These are phyloP conservation scores for Caenorhabditis remanei DNA, from an alignment of 1,140 invertebrate genomes.

Conservation along the genomic window DNA sequence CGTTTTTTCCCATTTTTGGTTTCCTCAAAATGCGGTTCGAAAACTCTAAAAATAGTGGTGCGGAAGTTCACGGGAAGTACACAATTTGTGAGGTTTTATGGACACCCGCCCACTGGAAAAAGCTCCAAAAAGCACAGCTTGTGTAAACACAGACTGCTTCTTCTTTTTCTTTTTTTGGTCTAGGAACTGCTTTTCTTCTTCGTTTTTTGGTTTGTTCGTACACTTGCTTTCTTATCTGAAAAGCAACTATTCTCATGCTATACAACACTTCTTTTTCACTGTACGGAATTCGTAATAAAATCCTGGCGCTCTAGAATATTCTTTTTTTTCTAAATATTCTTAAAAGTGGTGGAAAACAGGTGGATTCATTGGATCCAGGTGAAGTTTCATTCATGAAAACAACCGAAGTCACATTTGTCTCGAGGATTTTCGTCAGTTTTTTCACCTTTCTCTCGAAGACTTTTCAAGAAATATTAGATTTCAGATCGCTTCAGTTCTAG, in stretches of 20 bases:
- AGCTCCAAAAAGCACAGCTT: constrained; percentile 45
- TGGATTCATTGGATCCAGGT: too few species aligned
- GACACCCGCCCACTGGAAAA: constrained; percentile 24
- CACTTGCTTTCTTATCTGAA: constrained; percentile 1
- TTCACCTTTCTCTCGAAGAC: too few species aligned
- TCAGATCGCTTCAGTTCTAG: too few species aligned
- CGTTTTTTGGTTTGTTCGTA: background rate
- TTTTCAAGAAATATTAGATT: too few species aligned
- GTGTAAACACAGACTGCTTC: constrained; percentile 34
- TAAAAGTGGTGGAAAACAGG: too few species aligned
- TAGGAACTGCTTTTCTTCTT: constrained; percentile 11
- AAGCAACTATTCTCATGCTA: background rate
- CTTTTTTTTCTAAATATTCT: too few species aligned
- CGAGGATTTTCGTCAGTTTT: too few species aligned
- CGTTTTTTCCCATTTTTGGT: background rate
- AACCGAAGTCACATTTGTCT: too few species aligned
- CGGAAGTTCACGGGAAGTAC: constrained; percentile 38
- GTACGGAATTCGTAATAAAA: too few species aligned
- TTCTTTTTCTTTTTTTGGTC: constrained; percentile 33
- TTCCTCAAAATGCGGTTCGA: background rate
- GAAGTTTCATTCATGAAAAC: too few species aligned
- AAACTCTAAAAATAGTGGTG: constrained; percentile 38
- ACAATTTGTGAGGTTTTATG: constrained; percentile 48
- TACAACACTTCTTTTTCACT: too few species aligned
- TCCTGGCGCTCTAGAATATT: too few species aligned